Percentiles rank a stretch among this genome's conserved stretches.
These are phyloP conservation scores for Hydropsyche betteni DNA, from an alignment of 2,888 invertebrate genomes.

Conservation along the genomic window DNA sequence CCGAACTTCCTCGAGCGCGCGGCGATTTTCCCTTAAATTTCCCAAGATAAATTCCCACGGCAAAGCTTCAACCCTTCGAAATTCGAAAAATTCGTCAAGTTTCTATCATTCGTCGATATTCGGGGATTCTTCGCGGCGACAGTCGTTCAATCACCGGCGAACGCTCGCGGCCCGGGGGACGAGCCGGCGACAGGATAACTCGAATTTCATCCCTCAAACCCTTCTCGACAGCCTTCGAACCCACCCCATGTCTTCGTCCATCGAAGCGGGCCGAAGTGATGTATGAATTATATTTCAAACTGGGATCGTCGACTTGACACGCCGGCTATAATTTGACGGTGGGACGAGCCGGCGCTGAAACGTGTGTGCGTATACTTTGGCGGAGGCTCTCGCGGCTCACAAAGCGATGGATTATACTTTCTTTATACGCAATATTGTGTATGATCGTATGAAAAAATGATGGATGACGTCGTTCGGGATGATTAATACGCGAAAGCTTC, in stretches of 20 bases:
- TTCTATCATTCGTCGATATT: constrained; percentile 44
- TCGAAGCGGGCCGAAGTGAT: constrained; percentile 4
- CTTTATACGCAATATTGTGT: not conserved
- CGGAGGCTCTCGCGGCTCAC: not conserved
- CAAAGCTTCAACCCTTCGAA: too few relatives aligned
- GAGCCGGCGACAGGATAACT: constrained; percentile 40
- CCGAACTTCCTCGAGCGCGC: too few relatives aligned
- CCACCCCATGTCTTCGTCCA: not conserved
- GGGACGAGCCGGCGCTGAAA: not conserved
- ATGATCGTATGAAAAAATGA: constrained; percentile 13
- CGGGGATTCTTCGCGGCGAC: constrained; percentile 45
- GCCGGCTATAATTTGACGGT: constrained; percentile 33
- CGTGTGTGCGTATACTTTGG: too few relatives aligned
- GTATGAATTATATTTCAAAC: constrained; percentile 36
- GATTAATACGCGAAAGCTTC: constrained; percentile 15
- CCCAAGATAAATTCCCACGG: too few relatives aligned
- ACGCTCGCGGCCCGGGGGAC: constrained; percentile 22
- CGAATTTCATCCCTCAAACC: constrained; percentile 42
- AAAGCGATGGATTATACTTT: constrained; percentile 17
- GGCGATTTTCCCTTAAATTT: too few relatives aligned
- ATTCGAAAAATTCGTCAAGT: constrained; percentile 32
- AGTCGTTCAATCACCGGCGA: constrained; percentile 46
- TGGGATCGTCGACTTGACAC: constrained; percentile 27
- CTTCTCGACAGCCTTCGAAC: too few relatives aligned
- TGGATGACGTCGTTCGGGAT: constrained; percentile 24